These are phyloP conservation scores for Onychomys torridus DNA, from an alignment of 2,797 vertebrate species.

Conservation along the genomic window DNA sequence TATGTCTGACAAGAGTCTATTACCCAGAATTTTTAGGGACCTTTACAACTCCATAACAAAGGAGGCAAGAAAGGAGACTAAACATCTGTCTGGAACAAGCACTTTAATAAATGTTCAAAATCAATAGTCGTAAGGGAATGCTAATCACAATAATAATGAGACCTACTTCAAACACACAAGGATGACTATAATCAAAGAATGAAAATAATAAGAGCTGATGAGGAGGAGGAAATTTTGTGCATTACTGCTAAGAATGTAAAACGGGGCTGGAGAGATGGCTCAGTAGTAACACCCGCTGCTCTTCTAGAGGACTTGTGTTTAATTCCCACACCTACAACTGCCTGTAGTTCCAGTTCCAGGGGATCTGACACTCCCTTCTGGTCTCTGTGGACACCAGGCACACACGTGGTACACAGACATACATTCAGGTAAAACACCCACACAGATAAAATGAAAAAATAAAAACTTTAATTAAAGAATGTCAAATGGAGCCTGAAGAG, in stretches of 20 bases:
- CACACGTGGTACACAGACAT: neutral
- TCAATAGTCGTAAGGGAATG: neutral
- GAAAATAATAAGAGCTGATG: neutral
- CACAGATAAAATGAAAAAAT: neutral
- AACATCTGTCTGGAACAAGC: neutral
- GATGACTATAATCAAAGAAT: neutral
- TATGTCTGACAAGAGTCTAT: neutral
- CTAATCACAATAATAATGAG: neutral
- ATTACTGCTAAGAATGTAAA: neutral
- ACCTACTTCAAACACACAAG: neutral
- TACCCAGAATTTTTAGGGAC: conserved; percentile 6
- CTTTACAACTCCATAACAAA: neutral
- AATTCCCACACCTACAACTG: neutral
- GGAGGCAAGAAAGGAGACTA: neutral
- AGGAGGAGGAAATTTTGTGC: neutral
- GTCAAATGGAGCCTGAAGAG: neutral
- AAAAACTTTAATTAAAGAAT: neutral
- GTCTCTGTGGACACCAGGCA: neutral
- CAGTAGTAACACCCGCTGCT: neutral
- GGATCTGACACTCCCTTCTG: neutral
- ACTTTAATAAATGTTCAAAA: conserved; percentile 8
- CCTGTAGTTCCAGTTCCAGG: neutral
- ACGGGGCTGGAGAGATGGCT: neutral
- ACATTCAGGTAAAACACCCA: neutral
- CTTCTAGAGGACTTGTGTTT: neutral